Evolutionary conservation across 37 sponge, comb jelly and placozoan genomes (phyloP).

Genomic region (Spongilla lacustris): DNA sequence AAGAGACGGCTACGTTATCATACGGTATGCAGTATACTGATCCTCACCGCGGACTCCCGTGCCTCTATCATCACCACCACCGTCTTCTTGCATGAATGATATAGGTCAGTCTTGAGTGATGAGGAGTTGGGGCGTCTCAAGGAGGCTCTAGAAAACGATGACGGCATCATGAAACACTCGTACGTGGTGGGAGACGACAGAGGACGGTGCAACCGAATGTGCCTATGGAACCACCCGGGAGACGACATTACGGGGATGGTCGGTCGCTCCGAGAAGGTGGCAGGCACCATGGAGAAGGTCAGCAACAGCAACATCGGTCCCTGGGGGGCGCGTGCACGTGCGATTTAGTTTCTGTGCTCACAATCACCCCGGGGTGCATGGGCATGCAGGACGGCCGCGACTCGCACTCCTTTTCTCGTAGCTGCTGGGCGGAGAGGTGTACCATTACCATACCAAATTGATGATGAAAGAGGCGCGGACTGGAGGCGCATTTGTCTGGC

Average conservation of each 20-base stretch:
- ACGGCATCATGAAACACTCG: constrained; percentile 58
- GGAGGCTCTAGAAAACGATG: constrained; percentile 60
- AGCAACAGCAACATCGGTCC: neutral
- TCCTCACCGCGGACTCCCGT: too few species aligned
- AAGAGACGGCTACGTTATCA: constrained; percentile 68
- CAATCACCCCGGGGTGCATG: too few species aligned
- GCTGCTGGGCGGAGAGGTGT: constrained; percentile 91
- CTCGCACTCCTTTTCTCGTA: too few species aligned
- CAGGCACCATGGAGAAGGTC: constrained; percentile 80
- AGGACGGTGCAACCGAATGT: constrained; percentile 68
- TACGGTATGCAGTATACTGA: constrained; percentile 22
- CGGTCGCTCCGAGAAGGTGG: constrained; percentile 80
- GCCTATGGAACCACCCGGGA: constrained; percentile 89
- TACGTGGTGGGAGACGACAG: constrained; percentile 65
- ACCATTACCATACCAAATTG: constrained; percentile 96
- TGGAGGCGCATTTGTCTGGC: constrained; percentile 95
- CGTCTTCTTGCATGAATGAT: neutral
- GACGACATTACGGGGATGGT: constrained; percentile 85
- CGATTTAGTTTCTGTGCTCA: too few species aligned
- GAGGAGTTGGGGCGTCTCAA: constrained; percentile 65
- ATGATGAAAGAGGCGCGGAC: constrained; percentile 95
- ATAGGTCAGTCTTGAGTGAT: constrained; percentile 55
- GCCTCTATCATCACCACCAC: too few species aligned
- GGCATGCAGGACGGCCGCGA: too few species aligned
- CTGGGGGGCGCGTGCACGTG: neutral